Base-by-base conservation (phyloP, 2,888 invertebrate species). In the Smittia sp. region DNA sequence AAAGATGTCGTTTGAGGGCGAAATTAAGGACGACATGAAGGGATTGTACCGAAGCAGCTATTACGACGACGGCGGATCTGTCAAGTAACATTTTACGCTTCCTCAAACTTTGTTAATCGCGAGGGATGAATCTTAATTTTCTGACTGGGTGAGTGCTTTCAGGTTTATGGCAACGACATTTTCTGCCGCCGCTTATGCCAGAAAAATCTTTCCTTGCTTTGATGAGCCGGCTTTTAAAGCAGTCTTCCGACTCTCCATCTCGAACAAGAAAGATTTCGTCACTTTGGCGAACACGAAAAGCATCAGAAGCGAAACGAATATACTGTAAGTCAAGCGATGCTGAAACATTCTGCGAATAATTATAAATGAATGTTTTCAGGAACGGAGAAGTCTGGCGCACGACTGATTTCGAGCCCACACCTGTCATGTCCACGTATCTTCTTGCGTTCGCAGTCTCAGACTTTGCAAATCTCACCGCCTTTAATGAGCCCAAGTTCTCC, bases 31-130 rank as follows among this genome's bases (percentile, higher is more conserved):
- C 77, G 84, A 87, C 1, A 80, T 88, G 75, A 85, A 84, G 66
- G 91, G 91, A 68, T 88, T 91, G 78, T 91, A 90, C 78, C 85
- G 86, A 77, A 89, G 88, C 76, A 85, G 85, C 62, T 91, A 90
- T 77, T 80, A 79, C 2, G 83, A 85, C 74, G 73, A 79, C 62
- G 84, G 82, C 39, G 83, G n/a, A n/a, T n/a, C 81, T 77, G 82
- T 75, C 82, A 87, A 84, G 86, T 87, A 79, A 80, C 78, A 77
- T 41, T 46, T 27, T n/a, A 41, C n/a, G 32, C 25, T 20, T 25
- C 18, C 20, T 46, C 13, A 22, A 1, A 54, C 54, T 6, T 20
- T 54, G 32, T n/a, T 22, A 67, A 70, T 32, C 25, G 11, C 15
- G 41, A 38, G 20, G 18, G 7, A 38, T 20, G 38, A 25, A 3